Conservation (phyloP, 1,140 invertebrate genomes). For the Nomia melanderi region DNA sequence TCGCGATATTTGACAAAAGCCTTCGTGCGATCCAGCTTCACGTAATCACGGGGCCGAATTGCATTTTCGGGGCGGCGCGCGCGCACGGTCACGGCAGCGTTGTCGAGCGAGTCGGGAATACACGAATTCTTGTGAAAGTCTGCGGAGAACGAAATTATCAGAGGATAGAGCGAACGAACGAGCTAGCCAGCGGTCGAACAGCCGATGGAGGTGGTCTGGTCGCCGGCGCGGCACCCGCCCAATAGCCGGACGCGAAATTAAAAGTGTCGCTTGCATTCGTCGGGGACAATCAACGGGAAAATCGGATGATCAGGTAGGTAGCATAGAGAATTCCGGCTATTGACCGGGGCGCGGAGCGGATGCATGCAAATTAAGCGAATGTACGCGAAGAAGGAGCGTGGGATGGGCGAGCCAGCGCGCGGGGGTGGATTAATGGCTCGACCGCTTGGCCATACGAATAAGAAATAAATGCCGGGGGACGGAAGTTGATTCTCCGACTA, state of each 20-base stretch:
- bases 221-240: not conserved
- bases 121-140: not conserved
- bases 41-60: conserved; percentile 5
- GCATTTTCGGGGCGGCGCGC: not conserved
- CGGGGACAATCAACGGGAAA: not conserved
- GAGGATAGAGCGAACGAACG: not conserved
- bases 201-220: not conserved
- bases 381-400: not conserved
- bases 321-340: not conserved
- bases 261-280: not conserved
- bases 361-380: conserved; percentile 47
- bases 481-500: conserved; percentile 28
- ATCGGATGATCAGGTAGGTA: conserved; percentile 16
- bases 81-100: not conserved
- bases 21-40: not conserved
- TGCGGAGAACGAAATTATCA: conserved; percentile 6
- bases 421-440: conserved; percentile 23
- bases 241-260: conserved; percentile 12
- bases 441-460: conserved; percentile 7
- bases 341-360: not conserved
- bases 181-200: not conserved
- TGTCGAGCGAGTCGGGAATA: not conserved
- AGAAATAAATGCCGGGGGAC: conserved; percentile 27
- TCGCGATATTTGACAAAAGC: conserved; percentile 12
- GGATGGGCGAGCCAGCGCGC: not conserved